Evolutionary conservation across 2,797 vertebrate genomes (phyloP).

Genomic region (Cyprinella venusta): DNA sequence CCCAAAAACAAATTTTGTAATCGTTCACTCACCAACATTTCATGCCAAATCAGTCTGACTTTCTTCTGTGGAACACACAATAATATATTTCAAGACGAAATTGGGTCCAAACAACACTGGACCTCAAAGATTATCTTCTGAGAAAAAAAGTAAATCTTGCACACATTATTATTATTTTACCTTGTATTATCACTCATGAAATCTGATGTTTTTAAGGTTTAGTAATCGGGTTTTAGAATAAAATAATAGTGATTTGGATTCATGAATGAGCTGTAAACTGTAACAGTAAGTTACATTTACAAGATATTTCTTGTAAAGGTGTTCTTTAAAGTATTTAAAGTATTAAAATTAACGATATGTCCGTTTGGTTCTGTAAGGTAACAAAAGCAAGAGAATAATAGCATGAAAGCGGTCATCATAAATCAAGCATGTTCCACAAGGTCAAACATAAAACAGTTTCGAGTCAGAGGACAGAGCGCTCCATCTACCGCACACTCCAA

Average conservation of each 20-base stretch:
- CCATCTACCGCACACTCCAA: conserved; percentile 19
- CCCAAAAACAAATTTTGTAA: background rate
- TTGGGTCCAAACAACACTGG: background rate
- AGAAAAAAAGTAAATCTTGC: background rate
- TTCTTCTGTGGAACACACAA: background rate
- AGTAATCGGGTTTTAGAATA: background rate
- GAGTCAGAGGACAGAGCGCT: background rate
- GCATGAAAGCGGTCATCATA: conserved; percentile 14
- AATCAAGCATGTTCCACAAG: background rate
- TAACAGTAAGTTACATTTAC: background rate
- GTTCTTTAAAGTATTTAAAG: background rate
- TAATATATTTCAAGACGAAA: background rate
- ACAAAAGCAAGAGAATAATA: background rate
- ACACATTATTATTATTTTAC: background rate
- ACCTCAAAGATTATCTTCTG: background rate
- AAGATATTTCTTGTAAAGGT: background rate
- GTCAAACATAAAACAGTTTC: conserved; percentile 5
- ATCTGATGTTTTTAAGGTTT: background rate
- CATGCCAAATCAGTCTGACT: background rate
- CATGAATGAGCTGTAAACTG: background rate
- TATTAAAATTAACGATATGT: background rate
- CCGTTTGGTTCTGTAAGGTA: background rate
- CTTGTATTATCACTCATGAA: background rate
- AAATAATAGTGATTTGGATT: background rate
- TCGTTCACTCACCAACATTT: background rate